These are phyloP conservation scores for Plagodis dolabraria DNA, from an alignment of 2,888 invertebrate species.

Conservation along the genomic window DNA sequence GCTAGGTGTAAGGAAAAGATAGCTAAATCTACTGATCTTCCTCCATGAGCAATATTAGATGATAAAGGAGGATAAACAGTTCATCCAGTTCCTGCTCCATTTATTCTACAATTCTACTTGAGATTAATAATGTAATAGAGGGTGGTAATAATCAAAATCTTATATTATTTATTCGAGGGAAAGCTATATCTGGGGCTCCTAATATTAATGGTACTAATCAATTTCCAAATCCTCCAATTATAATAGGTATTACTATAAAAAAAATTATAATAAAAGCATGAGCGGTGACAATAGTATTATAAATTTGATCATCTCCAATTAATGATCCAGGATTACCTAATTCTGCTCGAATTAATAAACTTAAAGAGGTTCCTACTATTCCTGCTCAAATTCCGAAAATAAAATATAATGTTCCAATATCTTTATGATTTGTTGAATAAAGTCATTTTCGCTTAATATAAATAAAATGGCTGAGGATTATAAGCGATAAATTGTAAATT, in stretches of 20 bases:
- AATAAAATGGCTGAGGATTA: slow-evolving; percentile 86
- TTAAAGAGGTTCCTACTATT: slow-evolving; percentile 88
- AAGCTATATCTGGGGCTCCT: slow-evolving; percentile 92
- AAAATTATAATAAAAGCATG: slow-evolving; percentile 94
- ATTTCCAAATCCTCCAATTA: slow-evolving; percentile 92
- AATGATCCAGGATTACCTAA: slow-evolving; percentile 87
- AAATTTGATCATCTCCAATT: slow-evolving; percentile 90
- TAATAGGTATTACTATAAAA: slow-evolving; percentile 90
- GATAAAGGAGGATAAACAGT: too few relatives aligned
- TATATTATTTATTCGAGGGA: slow-evolving; percentile 93
- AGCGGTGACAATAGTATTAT: slow-evolving; percentile 91
- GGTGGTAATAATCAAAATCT: slow-evolving; percentile 92
- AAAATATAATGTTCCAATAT: slow-evolving; percentile 91
- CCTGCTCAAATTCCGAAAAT: slow-evolving; percentile 63
- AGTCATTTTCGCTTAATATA: slow-evolving; percentile 84
- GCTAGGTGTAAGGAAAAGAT: slow-evolving; percentile 92
- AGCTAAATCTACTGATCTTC: slow-evolving; percentile 85
- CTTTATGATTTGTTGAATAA: slow-evolving; percentile 90
- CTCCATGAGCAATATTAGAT: too few relatives aligned
- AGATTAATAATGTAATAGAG: slow-evolving; percentile 86
- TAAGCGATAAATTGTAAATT: slow-evolving; percentile 88
- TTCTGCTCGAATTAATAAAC: slow-evolving; percentile 89
- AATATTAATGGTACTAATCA: slow-evolving; percentile 80
- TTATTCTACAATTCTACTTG: slow-evolving; percentile 86
- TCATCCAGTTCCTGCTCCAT: too few relatives aligned